A percentile compares a stretch with the other conserved stretches of the same genome.
phyloP scores from a whole-genome alignment of 2,113 vertebrate genomes.

The Enhydra lutris region DNA sequence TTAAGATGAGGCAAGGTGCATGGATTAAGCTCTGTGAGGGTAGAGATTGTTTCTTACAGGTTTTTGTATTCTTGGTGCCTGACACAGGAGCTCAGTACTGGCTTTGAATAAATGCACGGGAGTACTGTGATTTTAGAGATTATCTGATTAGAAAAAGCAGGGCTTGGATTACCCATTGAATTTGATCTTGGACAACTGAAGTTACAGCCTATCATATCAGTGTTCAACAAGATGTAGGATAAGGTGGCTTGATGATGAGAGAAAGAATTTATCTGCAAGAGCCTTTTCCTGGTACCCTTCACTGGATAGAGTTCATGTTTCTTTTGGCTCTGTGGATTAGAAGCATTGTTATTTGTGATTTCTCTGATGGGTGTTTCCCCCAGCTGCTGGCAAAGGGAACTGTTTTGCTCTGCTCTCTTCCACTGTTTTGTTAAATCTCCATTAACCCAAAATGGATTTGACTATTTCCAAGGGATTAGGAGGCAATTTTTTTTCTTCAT shows the following conservation, averaged over 20 bases:
- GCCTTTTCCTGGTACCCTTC: conserved; percentile 7
- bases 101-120: conserved; percentile 50
- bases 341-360: conserved; percentile 55
- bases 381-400: conserved; percentile 46
- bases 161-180: conserved; percentile 41
- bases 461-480: conserved; percentile 61
- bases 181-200: conserved; percentile 50
- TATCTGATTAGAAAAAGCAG: conserved; percentile 43
- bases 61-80: neutral
- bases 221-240: conserved; percentile 25
- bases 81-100: neutral
- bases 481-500: conserved; percentile 51
- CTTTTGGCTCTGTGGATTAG: conserved; percentile 38
- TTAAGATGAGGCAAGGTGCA: conserved; percentile 20
- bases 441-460: conserved; percentile 67
- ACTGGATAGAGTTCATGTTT: conserved; percentile 44
- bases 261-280: neutral
- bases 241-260: neutral
- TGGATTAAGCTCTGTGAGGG: neutral
- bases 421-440: conserved; percentile 63
- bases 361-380: conserved; percentile 44
- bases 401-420: conserved; percentile 39
- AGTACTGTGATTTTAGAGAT: conserved; percentile 55
- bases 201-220: neutral
- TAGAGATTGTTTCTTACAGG: neutral